Percentiles rank a stretch among this genome's conserved stretches.
phyloP scores from a whole-genome alignment of 2,888 invertebrate species.

The Malthinus seriepunctatus region DNA sequence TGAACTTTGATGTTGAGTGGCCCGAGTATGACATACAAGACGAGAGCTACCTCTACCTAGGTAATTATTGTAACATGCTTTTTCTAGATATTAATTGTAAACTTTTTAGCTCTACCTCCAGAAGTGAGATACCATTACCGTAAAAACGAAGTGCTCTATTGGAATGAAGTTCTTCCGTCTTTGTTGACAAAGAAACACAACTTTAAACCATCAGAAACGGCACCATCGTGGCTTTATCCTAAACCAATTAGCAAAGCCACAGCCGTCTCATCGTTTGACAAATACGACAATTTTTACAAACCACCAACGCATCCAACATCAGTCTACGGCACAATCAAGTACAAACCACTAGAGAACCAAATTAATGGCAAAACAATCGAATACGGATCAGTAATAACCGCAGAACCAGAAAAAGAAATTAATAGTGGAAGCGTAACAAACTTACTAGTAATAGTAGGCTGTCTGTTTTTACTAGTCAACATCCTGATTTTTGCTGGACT shows the following conservation, averaged over 20 bases:
- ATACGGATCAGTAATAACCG: slow-evolving; percentile 50
- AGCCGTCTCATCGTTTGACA: slow-evolving; percentile 36
- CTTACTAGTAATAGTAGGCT: slow-evolving; percentile 66
- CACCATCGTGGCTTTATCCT: slow-evolving; percentile 15
- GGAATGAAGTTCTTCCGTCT: slow-evolving; percentile 82
- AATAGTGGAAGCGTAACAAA: slow-evolving; percentile 61
- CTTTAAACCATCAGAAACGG: slow-evolving; percentile 18
- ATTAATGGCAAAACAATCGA: slow-evolving; percentile 13
- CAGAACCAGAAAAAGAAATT: slow-evolving; percentile 48
- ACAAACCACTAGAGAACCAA: slow-evolving; percentile 1
- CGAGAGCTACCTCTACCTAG: slow-evolving; percentile 78
- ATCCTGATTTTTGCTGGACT: slow-evolving; percentile 69
- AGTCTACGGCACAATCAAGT: slow-evolving; percentile 23
- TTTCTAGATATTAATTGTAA: not conserved
- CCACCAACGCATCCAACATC: slow-evolving; percentile 20
- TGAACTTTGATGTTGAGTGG: slow-evolving; percentile 74
- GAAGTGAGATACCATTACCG: slow-evolving; percentile 75
- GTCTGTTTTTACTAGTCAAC: slow-evolving; percentile 74
- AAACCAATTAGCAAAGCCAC: slow-evolving; percentile 12
- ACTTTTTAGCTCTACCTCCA: slow-evolving; percentile 73
- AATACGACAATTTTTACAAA: slow-evolving; percentile 36
- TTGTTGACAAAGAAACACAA: slow-evolving; percentile 45
- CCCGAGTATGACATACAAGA: slow-evolving; percentile 76
- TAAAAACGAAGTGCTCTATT: slow-evolving; percentile 76
- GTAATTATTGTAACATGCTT: no score